phyloP scores from a whole-genome alignment of 2,888 invertebrate genomes.

The Tineola bisselliella region DNA sequence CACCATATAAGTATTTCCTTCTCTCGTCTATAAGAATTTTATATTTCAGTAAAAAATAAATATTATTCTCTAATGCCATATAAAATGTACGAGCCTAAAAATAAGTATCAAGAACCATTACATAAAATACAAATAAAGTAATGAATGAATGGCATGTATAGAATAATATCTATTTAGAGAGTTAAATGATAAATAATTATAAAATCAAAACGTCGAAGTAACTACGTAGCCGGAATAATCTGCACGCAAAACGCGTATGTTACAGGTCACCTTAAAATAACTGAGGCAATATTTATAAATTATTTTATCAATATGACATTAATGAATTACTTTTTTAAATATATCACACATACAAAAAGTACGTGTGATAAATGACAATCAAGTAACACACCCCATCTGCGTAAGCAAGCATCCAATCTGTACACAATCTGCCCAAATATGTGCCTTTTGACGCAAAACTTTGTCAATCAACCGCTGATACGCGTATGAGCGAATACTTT shows the following conservation, averaged over 20 bases:
- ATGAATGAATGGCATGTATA: no score
- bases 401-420: neutral
- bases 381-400: conserved; percentile 1
- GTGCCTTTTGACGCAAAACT: neutral
- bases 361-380: neutral
- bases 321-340: no score
- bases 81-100: no score
- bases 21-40: no score
- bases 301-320: neutral
- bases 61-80: no score
- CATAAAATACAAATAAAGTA: no score
- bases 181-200: neutral
- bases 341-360: no score
- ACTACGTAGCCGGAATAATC: no score
- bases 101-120: no score
- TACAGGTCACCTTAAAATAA: neutral
- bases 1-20: no score
- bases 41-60: no score
- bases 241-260: neutral
- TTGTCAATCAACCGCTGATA: neutral
- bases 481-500: neutral
- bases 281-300: neutral
- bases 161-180: no score
- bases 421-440: neutral
- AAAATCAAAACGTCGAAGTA: neutral